Evolutionary conservation across 2,888 invertebrate genomes (phyloP).

Genomic region (Lissocephala sabroskyi): DNA sequence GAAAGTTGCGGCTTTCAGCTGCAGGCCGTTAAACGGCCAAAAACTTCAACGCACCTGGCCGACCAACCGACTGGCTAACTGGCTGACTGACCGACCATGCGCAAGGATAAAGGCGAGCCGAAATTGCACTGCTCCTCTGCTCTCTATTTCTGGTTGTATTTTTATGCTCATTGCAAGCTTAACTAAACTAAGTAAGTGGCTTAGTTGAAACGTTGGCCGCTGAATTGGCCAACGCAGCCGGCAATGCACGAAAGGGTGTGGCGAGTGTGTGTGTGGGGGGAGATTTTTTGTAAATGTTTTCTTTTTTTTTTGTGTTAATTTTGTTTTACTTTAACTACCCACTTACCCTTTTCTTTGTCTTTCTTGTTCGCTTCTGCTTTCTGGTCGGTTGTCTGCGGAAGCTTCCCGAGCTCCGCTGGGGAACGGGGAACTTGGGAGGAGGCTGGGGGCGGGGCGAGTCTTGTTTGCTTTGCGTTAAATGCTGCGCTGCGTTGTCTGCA

Average conservation of each 20-base stretch:
- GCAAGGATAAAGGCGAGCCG: not conserved
- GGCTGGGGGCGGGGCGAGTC: not conserved
- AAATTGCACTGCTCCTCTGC: not conserved
- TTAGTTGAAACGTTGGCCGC: conserved; percentile 33
- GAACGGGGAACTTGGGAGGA: no score
- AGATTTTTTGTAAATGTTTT: conserved; percentile 20
- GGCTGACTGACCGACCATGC: not conserved
- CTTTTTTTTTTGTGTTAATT: conserved; percentile 30
- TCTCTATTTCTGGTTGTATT: not conserved
- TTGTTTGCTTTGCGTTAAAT: conserved; percentile 4
- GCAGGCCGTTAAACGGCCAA: no score
- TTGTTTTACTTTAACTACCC: conserved; percentile 14
- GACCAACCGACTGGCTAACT: not conserved
- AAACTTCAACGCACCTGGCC: not conserved
- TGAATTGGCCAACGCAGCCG: conserved; percentile 19
- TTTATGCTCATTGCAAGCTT: conserved; percentile 2
- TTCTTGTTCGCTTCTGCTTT: not conserved
- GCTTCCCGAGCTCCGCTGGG: no score
- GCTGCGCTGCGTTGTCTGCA: conserved; percentile 15
- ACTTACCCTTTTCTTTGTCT: not conserved
- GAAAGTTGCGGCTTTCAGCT: no score
- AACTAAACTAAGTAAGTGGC: conserved; percentile 41
- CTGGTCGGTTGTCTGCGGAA: no score
- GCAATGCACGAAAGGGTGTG: not conserved
- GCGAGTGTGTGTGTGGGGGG: not conserved